Base-by-base conservation (phyloP, 2,113 vertebrate genomes). In the Empidonax traillii region DNA sequence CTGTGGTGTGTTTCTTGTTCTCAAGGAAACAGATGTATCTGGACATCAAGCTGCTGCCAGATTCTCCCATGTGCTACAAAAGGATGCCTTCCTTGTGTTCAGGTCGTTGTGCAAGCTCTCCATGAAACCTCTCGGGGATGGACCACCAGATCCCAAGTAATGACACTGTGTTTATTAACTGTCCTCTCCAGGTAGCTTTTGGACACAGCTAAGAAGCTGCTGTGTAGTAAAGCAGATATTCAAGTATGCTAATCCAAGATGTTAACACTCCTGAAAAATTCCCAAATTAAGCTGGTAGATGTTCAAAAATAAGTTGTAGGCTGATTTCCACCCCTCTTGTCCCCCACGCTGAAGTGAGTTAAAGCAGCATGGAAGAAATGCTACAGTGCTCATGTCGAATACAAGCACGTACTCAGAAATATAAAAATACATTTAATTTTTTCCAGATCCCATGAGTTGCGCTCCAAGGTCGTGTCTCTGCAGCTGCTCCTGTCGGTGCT, bases 121-220 rank as follows among this genome's bases (percentile, higher is more conserved):
- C 73, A 99, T 99, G 99, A 99, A 99, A 37, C 99, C 99, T 0
- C 98, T 99, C 8, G 99, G 98, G n/a, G 99, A 99, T 69, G 99
- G 99, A 51, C 99, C 99, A n/a, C 99, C 99, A 52, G 99, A 99
- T 97, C 99, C 99, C 94, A 99, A 99, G 99, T 99, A 97, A 98
- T 97, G 31, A 81, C 13, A 30, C 31, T 52, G 8, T 37, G 8
- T 68, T 93, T 88, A 10, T 61, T 90, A 3, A 10, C 39, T 94
- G 16, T 82, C 28, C 39, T 84, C 10, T 84, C 75, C 33, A 51
- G 52, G 74, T 21, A 80, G 51, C 75, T 90, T 76, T 92, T 74
- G 61, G 58, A 31, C 43, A 12, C 2, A 4, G n/a, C 47, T 77
- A n/a, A 41, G 19, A 69, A 76, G 31, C 51, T 85, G 55, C 35